Evolutionary conservation across 2,888 invertebrate species (phyloP), one percentile per base, ranked within the genome.

Genomic region (Zelleria hepariella): DNA sequence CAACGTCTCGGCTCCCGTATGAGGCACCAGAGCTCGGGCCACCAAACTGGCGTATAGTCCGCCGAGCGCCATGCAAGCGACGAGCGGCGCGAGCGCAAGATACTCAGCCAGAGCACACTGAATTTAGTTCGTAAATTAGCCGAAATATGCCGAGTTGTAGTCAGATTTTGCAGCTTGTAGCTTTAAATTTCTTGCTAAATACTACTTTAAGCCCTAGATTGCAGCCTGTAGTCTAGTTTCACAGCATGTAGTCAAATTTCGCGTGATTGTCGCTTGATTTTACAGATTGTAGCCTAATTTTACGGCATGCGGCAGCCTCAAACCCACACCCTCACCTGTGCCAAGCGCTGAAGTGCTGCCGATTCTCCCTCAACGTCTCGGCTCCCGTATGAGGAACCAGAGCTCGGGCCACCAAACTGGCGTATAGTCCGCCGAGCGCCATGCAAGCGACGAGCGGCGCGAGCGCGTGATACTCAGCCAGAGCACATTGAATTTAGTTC

Each of bases 271-370:
- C 10, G 10, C 10, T 5, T 32, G 6, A 7, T 32, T 32, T 32
- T 8, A 32, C 10, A 32, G 6, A 32, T 32, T 32, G 5, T 8
- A 32, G 5, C 6, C 10, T 8, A 32, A n/a, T n/a, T n/a, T n/a
- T n/a, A n/a, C n/a, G n/a, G n/a, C n/a, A n/a, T n/a, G n/a, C n/a
- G n/a, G n/a, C n/a, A n/a, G n/a, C n/a, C n/a, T 42, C n/a, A 15
- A 10, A 4, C 10, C 42, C 6, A 49, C 10, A 26, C 20, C 15
- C 65, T 64, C 77, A 92, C 78, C 92, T 87, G 74, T 94, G 93
- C 95, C 95, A 95, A 1, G 94, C 93, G 69, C 94, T 94, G 77
- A 95, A 95, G 71, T 95, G 94, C 68, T 94, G 93, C 66, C 91
- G 91, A 70, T 93, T 93, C 74, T 94, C 94, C 1, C 90, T 77